Percentiles rank a stretch among this genome's conserved stretches.
Conservation (phyloP, 2,113 vertebrate species). For the Psilopsiagon aurifrons region DNA sequence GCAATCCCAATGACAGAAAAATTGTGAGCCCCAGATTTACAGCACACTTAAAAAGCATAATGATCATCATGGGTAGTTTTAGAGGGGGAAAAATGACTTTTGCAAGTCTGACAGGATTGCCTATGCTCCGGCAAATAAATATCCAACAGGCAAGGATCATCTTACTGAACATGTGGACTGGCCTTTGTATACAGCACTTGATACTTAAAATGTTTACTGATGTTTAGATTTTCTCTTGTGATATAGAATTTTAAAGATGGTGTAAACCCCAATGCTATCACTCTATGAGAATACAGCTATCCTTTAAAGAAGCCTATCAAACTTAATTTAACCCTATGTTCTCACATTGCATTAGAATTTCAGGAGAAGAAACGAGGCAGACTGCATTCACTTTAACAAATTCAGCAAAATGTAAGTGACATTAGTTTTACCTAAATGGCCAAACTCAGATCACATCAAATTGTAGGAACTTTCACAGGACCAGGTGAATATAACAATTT, state of each 20-base stretch:
- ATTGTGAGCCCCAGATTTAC: neutral
- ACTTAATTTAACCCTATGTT: neutral
- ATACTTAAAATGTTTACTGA: neutral
- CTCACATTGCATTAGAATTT: neutral
- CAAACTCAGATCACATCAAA: neutral
- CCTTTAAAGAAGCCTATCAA: neutral
- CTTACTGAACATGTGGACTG: neutral
- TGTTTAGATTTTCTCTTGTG: neutral
- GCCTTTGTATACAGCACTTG: neutral
- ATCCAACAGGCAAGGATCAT: neutral
- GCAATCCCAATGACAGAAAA: neutral
- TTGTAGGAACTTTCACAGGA: neutral
- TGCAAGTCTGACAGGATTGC: neutral
- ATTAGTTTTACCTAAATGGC: neutral
- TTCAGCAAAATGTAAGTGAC: neutral
- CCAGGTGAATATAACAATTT: neutral
- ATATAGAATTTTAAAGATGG: neutral
- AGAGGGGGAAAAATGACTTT: neutral
- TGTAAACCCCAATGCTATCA: neutral
- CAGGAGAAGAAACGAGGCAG: neutral
- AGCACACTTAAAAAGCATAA: neutral
- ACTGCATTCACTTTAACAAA: neutral
- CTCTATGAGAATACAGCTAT: neutral
- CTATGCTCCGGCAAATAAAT: neutral
- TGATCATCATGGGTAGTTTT: neutral